Base-by-base conservation (phyloP, 2,113 vertebrate species). In the Datnioides undecimradiatus region DNA sequence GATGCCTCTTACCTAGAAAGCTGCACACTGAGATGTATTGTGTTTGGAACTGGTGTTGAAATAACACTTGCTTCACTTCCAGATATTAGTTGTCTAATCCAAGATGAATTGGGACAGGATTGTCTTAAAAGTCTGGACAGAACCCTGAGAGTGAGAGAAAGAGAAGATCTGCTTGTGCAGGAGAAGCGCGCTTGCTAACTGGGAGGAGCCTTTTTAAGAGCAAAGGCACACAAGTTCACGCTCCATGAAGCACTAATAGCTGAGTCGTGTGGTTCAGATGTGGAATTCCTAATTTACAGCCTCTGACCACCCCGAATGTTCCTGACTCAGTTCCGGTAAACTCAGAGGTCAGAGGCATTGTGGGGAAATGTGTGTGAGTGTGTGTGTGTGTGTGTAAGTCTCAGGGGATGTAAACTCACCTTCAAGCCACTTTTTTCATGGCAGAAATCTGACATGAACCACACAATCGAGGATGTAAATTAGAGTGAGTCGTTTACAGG, bases 231-330 rank as follows among this genome's bases (percentile, higher is more conserved):
- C 76, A 76, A 79, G 85, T 87, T 90, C 87, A 91, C 29, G 82
- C 86, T 87, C 85, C 81, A 87, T 84, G 51, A 85, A 88, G 66
- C 74, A 63, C 82, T 85, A 90, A 90, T 78, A 59, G 85, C 89
- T 48, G 74, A 88, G 85, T 83, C 27, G 59, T 90, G 87, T 86
- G 87, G 84, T 90, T 91, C 80, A 79, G 48, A 85, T 85, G 87
- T 71, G 85, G 85, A 90, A 85, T 89, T 85, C 76, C 73, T 82
- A 74, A 84, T 93, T 93, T 91, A 87, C 80, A 76, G 87, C 82
- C 78, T 87, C 60, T 83, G 71, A 90, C 79, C 62, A 62, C 66
- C 51, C 78, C 14, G n/a, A 45, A 40, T 79, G 81, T 85, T 79
- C 69, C 70, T 58, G 79, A 79, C 79, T 85, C 77, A 86, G 66